Percentiles rank a stretch among this genome's conserved stretches.
Evolutionary conservation across 2,888 invertebrate genomes (phyloP).

Genomic region (Calliphora vomitoria): DNA sequence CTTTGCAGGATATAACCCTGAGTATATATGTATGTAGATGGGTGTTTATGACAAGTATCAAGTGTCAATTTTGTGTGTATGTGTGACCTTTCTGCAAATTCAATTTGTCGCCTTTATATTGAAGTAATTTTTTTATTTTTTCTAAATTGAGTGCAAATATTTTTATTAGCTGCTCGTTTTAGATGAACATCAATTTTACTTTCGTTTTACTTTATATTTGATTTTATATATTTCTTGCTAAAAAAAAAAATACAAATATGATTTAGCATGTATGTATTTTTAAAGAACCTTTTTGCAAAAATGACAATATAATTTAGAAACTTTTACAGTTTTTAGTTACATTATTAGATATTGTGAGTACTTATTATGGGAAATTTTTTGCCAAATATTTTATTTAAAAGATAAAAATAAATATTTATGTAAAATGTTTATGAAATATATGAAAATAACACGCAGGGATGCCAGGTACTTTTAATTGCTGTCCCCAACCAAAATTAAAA

Average conservation of each 20-base stretch:
- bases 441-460: too few species aligned
- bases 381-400: too few species aligned
- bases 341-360: too few species aligned
- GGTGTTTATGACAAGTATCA: conserved; percentile 76
- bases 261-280: conserved; percentile 41
- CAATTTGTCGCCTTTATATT: conserved; percentile 82
- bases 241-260: conserved; percentile 35
- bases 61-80: conserved; percentile 79
- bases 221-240: conserved; percentile 16
- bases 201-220: conserved; percentile 38
- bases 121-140: not conserved
- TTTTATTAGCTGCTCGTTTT: conserved; percentile 79
- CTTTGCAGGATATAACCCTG: not conserved
- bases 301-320: conserved; percentile 27
- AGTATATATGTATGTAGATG: not conserved
- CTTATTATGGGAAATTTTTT: too few species aligned
- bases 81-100: conserved; percentile 83
- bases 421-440: too few species aligned
- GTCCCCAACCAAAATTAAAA: too few species aligned
- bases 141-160: conserved; percentile 78
- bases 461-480: too few species aligned
- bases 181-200: conserved; percentile 53
- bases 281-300: conserved; percentile 18
- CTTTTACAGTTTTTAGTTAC: too few species aligned
- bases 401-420: too few species aligned